A percentile compares a stretch with the other conserved stretches of the same genome.
These are phyloP conservation scores for Crotalus adamanteus DNA, from an alignment of 2,797 vertebrate species.

Conservation along the genomic window DNA sequence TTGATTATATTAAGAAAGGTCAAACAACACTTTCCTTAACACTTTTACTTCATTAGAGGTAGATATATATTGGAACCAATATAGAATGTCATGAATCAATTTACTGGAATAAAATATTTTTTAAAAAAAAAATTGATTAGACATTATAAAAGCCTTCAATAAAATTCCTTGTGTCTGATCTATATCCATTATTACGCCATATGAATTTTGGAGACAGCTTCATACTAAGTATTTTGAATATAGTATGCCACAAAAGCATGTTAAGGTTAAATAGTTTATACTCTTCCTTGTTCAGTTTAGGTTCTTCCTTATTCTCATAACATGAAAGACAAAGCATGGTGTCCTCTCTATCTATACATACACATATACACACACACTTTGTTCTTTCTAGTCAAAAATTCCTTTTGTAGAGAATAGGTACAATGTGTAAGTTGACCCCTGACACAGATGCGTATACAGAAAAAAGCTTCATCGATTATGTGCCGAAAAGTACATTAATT, in stretches of 20 bases:
- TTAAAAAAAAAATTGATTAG: background rate
- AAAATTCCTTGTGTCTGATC: background rate
- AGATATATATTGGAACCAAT: background rate
- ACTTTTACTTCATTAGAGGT: background rate
- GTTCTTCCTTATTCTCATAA: background rate
- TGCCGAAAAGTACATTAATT: conserved; percentile 1
- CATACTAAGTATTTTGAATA: background rate
- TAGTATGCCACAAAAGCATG: background rate
- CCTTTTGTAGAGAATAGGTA: background rate
- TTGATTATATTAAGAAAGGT: background rate
- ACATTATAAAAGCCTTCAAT: background rate
- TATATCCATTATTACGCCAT: background rate
- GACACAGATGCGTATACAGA: background rate
- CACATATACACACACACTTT: background rate
- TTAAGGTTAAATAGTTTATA: background rate
- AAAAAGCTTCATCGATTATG: conserved; percentile 6
- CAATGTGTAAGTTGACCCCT: background rate
- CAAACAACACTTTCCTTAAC: no score
- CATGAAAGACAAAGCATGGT: background rate
- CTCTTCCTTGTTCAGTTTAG: background rate
- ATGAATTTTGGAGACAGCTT: background rate
- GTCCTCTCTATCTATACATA: background rate
- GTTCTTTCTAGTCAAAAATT: background rate
- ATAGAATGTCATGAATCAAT: background rate
- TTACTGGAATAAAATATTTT: background rate